Conservation (phyloP, 2,113 vertebrate species). For the Oxyruncus cristatus region DNA sequence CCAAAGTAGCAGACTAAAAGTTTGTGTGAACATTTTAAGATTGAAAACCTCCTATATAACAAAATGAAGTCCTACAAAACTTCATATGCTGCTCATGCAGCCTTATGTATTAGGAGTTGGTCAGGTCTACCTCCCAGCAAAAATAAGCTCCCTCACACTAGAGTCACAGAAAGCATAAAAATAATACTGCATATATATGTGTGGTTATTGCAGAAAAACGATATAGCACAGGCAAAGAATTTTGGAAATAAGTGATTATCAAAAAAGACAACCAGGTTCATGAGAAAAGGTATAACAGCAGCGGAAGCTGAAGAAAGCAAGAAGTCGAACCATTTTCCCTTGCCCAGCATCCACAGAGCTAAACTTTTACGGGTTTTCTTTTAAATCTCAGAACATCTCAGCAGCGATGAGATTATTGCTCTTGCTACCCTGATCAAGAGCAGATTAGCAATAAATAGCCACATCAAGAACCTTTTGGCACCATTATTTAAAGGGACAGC, state of each 20-base stretch:
- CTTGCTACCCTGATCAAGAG: background rate
- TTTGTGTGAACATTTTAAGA: background rate
- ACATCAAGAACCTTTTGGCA: background rate
- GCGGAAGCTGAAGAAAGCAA: background rate
- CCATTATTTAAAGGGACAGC: background rate
- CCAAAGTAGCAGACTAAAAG: background rate
- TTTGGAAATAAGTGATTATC: background rate
- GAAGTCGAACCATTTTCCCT: background rate
- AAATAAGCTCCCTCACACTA: background rate
- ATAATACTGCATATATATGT: background rate
- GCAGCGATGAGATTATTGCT: background rate
- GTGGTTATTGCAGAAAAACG: background rate
- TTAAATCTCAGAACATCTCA: background rate
- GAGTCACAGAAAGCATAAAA: background rate
- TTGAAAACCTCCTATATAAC: background rate
- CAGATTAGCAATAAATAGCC: background rate
- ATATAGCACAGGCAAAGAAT: background rate
- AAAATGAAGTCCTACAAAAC: background rate
- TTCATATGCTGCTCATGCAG: background rate
- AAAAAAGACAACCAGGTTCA: background rate
- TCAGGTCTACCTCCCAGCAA: background rate
- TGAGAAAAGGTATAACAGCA: background rate
- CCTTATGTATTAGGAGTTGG: background rate
- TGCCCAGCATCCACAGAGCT: background rate
- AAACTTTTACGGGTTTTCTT: background rate